Evolutionary conservation across 2,888 invertebrate species (phyloP).

Genomic region (Cerastis rubricosa): DNA sequence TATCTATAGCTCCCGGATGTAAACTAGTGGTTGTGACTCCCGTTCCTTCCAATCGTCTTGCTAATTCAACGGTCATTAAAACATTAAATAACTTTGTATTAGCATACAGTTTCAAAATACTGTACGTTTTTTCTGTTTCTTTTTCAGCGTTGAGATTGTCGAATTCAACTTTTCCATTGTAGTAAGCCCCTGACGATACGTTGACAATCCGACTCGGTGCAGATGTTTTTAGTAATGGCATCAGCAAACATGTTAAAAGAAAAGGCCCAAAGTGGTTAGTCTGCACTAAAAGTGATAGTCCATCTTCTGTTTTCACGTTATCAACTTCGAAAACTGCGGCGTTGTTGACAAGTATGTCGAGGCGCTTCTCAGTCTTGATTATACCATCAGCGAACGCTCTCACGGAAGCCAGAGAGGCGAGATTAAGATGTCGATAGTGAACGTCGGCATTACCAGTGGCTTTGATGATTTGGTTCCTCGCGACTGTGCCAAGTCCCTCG

Average conservation of each 20-base stretch:
- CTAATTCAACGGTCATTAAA: constrained; percentile 93
- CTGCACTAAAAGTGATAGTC: constrained; percentile 91
- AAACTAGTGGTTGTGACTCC: constrained; percentile 94
- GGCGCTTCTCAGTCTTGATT: constrained; percentile 84
- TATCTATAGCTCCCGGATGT: constrained; percentile 94
- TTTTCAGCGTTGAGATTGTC: constrained; percentile 76
- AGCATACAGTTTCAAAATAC: constrained; percentile 62
- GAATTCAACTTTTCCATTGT: constrained; percentile 74
- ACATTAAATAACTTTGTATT: constrained; percentile 95
- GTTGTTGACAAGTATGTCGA: constrained; percentile 92
- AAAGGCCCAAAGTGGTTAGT: constrained; percentile 92
- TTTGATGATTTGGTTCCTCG: constrained; percentile 76
- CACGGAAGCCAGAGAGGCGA: constrained; percentile 89
- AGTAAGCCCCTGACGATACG: constrained; percentile 80
- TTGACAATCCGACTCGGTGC: constrained; percentile 84
- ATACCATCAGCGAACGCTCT: constrained; percentile 91
- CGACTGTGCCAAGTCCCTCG: constrained; percentile 91
- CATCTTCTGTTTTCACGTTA: constrained; percentile 90
- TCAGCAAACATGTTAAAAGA: constrained; percentile 91
- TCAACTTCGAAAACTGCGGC: constrained; percentile 88
- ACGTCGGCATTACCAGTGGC: constrained; percentile 77
- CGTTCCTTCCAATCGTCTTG: constrained; percentile 92
- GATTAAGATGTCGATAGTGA: constrained; percentile 85
- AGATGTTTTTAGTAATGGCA: constrained; percentile 84
- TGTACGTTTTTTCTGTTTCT: constrained; percentile 65